Evolutionary conservation across 2,113 vertebrate species (phyloP), one percentile per base, ranked within the genome.

Genomic region (Felis chaus): DNA sequence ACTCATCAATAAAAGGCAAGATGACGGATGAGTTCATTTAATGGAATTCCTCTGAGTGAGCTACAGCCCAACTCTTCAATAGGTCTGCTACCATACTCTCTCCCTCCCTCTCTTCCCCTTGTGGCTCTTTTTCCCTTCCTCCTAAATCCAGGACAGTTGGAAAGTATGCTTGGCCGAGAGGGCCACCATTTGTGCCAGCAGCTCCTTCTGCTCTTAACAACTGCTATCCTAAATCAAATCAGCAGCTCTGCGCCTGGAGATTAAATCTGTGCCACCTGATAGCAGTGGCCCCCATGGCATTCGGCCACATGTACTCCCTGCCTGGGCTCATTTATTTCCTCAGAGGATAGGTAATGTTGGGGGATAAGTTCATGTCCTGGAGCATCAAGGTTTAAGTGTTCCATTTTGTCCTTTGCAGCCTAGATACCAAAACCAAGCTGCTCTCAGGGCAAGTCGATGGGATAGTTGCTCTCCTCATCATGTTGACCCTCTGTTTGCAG

Each of bases 1-100:
- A 99, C 99, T 99, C 99, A 99, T 99, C 99, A 99, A 99, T 99
- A 99, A 99, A 99, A 99, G 96, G 99, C 98, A 98, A 99, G 98
- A 99, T 99, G 99, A 99, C 98, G 84, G 98, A 99, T 99, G 99
- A 98, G 98, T 99, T 99, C 99, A 99, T 99, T 99, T 99, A 99
- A 99, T 98, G 97, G 98, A 99, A 99, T 99, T 99, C 99, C 99
- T 99, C 98, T 0, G 98, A 99, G 99, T 99, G 97, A 99, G 98
- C 96, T 97, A 95, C 95, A 98, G 98, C 97, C 97, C 91, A 97
- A 45, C 89, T 98, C 98, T 98, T 99, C 98, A 96, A 84, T 97
- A 98, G 98, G 86, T 80, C 98, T 95, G 92, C 89, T 97, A n/a
- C 97, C 97, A 90, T n/a, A 78, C 78, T 94, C 74, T 74, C 84